Evolutionary conservation across 2,797 vertebrate species (phyloP).

Genomic region (Nannoperca australis): DNA sequence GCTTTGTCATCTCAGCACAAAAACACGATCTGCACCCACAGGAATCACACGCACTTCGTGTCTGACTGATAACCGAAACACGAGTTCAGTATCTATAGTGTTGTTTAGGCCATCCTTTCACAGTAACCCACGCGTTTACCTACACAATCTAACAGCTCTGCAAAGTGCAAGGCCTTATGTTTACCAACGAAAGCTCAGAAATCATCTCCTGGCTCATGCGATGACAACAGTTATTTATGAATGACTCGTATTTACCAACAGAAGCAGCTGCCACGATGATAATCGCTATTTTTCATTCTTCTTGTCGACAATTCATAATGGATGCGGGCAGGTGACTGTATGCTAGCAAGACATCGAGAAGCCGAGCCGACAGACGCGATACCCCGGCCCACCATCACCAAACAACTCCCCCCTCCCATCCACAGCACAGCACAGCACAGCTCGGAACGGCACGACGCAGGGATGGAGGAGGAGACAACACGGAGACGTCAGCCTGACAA

Average conservation of each 20-base stretch:
- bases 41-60: background rate
- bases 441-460: slow-evolving; percentile 41
- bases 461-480: slow-evolving; percentile 1
- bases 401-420: slow-evolving; percentile 51
- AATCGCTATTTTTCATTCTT: slow-evolving; percentile 29
- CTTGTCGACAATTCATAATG: background rate
- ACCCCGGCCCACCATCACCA: slow-evolving; percentile 54
- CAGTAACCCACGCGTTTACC: background rate
- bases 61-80: background rate
- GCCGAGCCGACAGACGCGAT: slow-evolving; percentile 46
- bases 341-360: slow-evolving; percentile 27
- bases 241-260: slow-evolving; percentile 48
- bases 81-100: background rate
- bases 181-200: slow-evolving; percentile 46
- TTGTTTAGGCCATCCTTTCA: background rate
- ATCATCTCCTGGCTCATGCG: slow-evolving; percentile 31
- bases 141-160: slow-evolving; percentile 44
- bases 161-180: slow-evolving; percentile 68
- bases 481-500: slow-evolving; percentile 20
- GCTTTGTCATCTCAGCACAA: slow-evolving; percentile 20
- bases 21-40: background rate
- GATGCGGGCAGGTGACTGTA: slow-evolving; percentile 12
- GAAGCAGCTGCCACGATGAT: slow-evolving; percentile 10
- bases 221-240: slow-evolving; percentile 26
- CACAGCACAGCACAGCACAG: slow-evolving; percentile 10